These are phyloP conservation scores for Salmo trutta DNA, from an alignment of 2,797 vertebrate species.

Conservation along the genomic window DNA sequence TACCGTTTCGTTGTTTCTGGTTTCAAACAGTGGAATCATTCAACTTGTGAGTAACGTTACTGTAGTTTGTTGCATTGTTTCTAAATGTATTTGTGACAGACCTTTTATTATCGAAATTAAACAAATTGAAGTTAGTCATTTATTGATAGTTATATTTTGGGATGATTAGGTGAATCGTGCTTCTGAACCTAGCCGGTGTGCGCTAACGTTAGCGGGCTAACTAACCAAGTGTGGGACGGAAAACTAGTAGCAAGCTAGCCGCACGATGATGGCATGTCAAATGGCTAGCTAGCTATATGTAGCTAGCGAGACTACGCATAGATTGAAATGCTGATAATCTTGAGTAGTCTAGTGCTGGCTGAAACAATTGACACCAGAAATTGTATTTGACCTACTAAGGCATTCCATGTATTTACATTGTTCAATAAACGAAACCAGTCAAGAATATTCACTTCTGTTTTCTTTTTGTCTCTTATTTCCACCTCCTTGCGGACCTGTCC, in stretches of 20 bases:
- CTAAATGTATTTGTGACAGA: conserved; percentile 19
- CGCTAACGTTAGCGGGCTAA: conserved; percentile 65
- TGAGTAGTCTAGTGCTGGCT: not conserved
- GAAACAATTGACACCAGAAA: not conserved
- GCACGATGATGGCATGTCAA: conserved; percentile 50
- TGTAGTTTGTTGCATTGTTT: conserved; percentile 45
- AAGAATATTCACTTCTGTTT: conserved; percentile 69
- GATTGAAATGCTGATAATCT: conserved; percentile 21
- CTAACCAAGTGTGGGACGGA: conserved; percentile 65
- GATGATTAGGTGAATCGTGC: not conserved
- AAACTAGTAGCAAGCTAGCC: conserved; percentile 40
- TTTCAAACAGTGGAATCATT: conserved; percentile 43
- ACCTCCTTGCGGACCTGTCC: conserved; percentile 48
- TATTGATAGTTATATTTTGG: not conserved
- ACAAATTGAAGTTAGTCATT: not conserved
- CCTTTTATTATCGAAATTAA: not conserved
- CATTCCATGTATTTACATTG: not conserved
- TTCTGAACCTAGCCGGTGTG: conserved; percentile 57
- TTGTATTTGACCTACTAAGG: not conserved
- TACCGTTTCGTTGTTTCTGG: conserved; percentile 52
- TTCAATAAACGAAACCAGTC: not conserved
- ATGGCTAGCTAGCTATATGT: not conserved
- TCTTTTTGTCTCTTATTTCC: conserved; percentile 58
- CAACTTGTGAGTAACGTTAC: conserved; percentile 72
- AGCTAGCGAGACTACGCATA: conserved; percentile 17